Evolutionary conservation across 2,797 vertebrate species (phyloP).

Genomic region (Falco concolor): DNA sequence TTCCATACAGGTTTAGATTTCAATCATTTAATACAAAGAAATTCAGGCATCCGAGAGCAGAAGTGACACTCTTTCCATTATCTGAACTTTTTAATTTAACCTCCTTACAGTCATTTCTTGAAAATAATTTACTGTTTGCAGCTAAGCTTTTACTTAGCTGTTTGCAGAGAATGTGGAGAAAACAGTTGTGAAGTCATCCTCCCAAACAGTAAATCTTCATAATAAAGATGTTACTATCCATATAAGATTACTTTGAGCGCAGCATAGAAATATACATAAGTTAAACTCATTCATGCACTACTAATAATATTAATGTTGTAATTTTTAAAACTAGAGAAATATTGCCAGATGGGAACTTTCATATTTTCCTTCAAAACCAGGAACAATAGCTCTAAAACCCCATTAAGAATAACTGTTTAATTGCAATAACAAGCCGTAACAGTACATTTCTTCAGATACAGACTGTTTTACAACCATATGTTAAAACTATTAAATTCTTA

Average conservation of each 20-base stretch:
- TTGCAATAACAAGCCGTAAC: neutral
- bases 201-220: neutral
- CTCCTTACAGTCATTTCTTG: neutral
- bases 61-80: neutral
- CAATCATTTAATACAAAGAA: neutral
- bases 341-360: neutral
- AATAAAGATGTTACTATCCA: neutral
- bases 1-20: slow-evolving; percentile 10
- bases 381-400: neutral
- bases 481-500: neutral
- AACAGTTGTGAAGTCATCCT: neutral
- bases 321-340: neutral
- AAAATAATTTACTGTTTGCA: neutral
- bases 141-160: neutral
- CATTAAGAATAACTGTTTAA: neutral
- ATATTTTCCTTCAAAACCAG: neutral
- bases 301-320: neutral
- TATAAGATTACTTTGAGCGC: neutral
- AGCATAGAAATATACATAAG: neutral
- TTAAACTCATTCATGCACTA: neutral
- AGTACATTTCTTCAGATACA: neutral
- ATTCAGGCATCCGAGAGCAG: neutral
- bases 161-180: neutral
- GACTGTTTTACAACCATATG: neutral
- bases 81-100: neutral